phyloP scores from a whole-genome alignment of 1,140 invertebrate species.

The Calycopis cecrops region DNA sequence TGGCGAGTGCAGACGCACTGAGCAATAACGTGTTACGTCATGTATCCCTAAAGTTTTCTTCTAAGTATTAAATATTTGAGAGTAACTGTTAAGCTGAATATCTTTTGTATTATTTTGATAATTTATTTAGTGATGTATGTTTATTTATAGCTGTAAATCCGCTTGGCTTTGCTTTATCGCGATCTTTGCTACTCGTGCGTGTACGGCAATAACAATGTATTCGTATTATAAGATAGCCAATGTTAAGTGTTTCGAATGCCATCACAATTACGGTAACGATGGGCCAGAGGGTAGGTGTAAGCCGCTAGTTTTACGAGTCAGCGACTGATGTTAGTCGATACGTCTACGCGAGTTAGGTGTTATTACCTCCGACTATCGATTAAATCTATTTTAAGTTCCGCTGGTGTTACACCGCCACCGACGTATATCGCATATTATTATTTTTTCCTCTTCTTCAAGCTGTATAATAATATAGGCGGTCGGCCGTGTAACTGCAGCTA shows the following conservation, averaged over 20 bases:
- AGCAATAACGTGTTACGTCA: conserved; percentile 2
- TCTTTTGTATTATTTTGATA: conserved; percentile 55
- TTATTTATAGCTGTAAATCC: conserved; percentile 64
- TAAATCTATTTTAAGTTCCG: conserved; percentile 63
- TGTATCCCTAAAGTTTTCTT: background rate
- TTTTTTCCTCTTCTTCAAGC: conserved; percentile 22
- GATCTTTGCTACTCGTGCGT: conserved; percentile 45
- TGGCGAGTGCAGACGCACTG: conserved; percentile 2
- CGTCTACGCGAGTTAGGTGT: conserved; percentile 61
- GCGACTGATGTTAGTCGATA: conserved; percentile 68
- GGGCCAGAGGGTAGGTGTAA: conserved; percentile 38
- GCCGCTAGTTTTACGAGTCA: conserved; percentile 38
- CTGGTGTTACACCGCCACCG: conserved; percentile 44
- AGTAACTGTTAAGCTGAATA: conserved; percentile 28
- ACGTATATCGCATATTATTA: conserved; percentile 17
- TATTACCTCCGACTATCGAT: conserved; percentile 75
- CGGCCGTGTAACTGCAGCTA: conserved; percentile 47
- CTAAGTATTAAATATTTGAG: conserved; percentile 18
- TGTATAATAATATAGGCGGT: conserved; percentile 22
- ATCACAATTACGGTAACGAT: conserved; percentile 57
- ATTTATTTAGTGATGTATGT: conserved; percentile 57
- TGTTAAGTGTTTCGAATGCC: conserved; percentile 59
- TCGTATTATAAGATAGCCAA: conserved; percentile 66
- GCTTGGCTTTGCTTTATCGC: conserved; percentile 55
- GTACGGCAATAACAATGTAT: conserved; percentile 55